Evolutionary conservation across 2,113 vertebrate genomes (phyloP).

Genomic region (Psammodynastes pulverulentus): DNA sequence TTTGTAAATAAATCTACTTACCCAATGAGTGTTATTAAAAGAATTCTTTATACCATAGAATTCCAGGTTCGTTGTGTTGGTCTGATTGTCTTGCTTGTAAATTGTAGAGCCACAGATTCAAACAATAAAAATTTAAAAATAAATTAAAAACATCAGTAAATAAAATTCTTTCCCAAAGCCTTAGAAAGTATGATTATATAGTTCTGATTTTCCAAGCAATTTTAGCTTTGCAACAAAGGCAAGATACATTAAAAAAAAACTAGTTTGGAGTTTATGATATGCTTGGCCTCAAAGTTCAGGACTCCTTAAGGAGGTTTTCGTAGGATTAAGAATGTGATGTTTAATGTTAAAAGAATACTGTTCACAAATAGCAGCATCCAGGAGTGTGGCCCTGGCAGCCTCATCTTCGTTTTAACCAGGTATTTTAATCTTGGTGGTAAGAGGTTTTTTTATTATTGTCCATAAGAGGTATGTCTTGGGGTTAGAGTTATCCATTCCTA

Average conservation of each 20-base stretch:
- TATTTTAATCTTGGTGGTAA: background rate
- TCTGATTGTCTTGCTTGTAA: background rate
- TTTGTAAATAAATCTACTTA: background rate
- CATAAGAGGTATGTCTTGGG: background rate
- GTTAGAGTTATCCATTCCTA: background rate
- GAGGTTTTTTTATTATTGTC: background rate
- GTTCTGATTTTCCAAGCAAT: conserved; percentile 42
- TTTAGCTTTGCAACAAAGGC: conserved; percentile 44
- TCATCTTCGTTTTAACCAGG: background rate
- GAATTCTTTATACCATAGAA: background rate
- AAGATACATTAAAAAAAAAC: conserved; percentile 49
- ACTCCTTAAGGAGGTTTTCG: background rate
- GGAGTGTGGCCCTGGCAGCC: background rate
- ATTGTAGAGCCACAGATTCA: background rate
- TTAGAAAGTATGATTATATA: conserved; percentile 60
- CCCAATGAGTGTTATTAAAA: background rate
- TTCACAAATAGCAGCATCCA: background rate
- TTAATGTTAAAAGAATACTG: background rate
- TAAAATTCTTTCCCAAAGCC: conserved; percentile 43
- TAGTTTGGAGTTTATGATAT: background rate
- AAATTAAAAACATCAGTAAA: background rate
- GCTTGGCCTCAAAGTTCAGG: background rate
- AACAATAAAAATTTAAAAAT: background rate
- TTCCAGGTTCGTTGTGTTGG: background rate
- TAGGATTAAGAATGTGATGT: background rate